Conservation (phyloP, 2,113 vertebrate genomes). For the Nerophis ophidion region DNA sequence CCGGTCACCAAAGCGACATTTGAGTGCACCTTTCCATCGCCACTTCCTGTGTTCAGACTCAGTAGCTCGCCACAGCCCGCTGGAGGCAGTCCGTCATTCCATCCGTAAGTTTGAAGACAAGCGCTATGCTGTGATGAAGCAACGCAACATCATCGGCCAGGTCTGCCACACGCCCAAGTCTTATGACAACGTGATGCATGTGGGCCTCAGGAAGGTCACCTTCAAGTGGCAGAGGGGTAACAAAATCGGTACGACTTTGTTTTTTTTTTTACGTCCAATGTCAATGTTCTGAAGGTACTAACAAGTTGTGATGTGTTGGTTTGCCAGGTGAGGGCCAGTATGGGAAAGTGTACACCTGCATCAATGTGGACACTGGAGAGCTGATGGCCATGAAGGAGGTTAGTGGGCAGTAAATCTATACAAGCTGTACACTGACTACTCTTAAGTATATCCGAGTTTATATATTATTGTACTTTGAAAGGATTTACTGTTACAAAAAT, state of each 20-base stretch:
- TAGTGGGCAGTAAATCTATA: slow-evolving; percentile 2
- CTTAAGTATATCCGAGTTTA: background rate
- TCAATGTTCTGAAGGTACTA: too few species aligned
- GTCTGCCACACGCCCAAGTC: slow-evolving; percentile 96
- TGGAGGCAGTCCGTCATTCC: slow-evolving; percentile 87
- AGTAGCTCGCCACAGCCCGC: slow-evolving; percentile 82
- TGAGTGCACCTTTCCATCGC: background rate
- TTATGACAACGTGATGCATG: slow-evolving; percentile 95
- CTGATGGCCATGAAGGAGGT: slow-evolving; percentile 99
- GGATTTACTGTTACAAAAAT: too few species aligned
- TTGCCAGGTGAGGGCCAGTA: slow-evolving; percentile 93
- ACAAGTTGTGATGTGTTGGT: slow-evolving; percentile 2
- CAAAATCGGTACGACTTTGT: slow-evolving; percentile 83
- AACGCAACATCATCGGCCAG: slow-evolving; percentile 94
- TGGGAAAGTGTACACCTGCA: slow-evolving; percentile 97
- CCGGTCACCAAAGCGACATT: too few species aligned
- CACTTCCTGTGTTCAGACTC: slow-evolving; percentile 67
- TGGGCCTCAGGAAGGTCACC: slow-evolving; percentile 95
- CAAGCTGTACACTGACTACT: background rate
- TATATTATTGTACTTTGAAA: too few species aligned
- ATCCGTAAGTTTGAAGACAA: slow-evolving; percentile 88
- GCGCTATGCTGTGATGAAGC: slow-evolving; percentile 85
- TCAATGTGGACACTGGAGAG: slow-evolving; percentile 96
- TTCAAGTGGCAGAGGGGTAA: slow-evolving; percentile 99
- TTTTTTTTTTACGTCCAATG: background rate